These are phyloP conservation scores for Tamandua tetradactyla DNA, from an alignment of 2,797 vertebrate species.

Conservation along the genomic window DNA sequence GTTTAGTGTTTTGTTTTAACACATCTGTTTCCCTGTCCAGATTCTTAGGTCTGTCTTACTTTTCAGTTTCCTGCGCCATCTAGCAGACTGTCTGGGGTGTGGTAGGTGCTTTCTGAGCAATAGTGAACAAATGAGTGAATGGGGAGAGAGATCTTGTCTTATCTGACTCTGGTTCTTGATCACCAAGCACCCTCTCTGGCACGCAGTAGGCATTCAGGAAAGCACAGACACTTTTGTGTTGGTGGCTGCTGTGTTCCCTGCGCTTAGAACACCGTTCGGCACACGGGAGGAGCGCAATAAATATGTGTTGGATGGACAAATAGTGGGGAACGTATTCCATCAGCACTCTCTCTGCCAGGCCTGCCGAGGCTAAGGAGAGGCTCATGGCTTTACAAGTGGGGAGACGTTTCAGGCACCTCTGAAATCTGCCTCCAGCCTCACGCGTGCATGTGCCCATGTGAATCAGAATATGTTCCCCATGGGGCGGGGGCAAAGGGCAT, in stretches of 20 bases:
- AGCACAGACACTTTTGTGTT: too few relatives aligned
- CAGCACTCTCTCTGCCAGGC: background rate
- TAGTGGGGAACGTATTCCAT: too few relatives aligned
- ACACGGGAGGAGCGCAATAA: background rate
- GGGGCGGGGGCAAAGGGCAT: background rate
- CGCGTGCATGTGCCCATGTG: fast-evolving
- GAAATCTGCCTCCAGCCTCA: too few relatives aligned
- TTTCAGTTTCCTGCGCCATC: background rate
- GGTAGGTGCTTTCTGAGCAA: too few relatives aligned
- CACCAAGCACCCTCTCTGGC: background rate
- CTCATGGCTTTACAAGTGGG: background rate
- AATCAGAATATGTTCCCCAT: background rate
- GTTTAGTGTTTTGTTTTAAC: background rate
- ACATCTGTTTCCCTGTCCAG: background rate
- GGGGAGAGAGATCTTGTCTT: background rate
- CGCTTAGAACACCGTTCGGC: background rate
- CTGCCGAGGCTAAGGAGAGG: background rate
- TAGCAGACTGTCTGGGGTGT: background rate
- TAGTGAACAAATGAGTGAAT: too few relatives aligned
- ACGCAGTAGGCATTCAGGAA: too few relatives aligned
- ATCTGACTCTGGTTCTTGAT: background rate
- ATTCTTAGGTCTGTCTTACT: background rate
- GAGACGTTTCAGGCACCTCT: fast-evolving
- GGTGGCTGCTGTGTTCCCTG: too few relatives aligned
- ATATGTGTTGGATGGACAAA: too few relatives aligned